Evolutionary conservation across 2,888 invertebrate species (phyloP), one percentile per base, ranked within the genome.

Genomic region (Lottia scabra): DNA sequence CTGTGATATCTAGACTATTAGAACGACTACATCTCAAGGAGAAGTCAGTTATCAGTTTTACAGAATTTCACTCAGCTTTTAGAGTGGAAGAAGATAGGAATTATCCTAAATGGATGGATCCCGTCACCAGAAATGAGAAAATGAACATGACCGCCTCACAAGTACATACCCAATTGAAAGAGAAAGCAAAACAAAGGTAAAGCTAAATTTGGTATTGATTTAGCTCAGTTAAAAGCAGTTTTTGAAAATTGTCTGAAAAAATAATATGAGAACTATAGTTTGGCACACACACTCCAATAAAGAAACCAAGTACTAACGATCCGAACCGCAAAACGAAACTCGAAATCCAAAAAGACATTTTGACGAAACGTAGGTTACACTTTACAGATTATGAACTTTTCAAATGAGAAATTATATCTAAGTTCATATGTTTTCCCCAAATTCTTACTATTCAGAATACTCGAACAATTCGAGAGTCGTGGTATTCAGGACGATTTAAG

Each of bases 41-140:
- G 72, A 79, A 80, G 45, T 76, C 81, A 43, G 76, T 87, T 27
- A 83, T 88, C 70, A 84, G 83, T 75, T 87, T 86, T 77, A 79
- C 85, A 5, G 88, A 89, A 65, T 88, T 89, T 83, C 87, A 84
- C 77, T 73, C 86, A n/a, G 74, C 79, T 46, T 87, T 88, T 83
- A 80, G 87, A 30, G 77, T 73, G n/a, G 68, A 70, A 10, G 73
- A 76, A 30, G 79, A 82, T 30, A 78, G 80, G n/a, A 84, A 86
- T 38, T 85, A 85, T 71, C 88, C 87, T 0, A 77, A 78, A 56
- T 85, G 88, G 88, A 88, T 88, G 87, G 88, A 88, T 74, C 86
- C 88, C 5, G 82, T 88, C 30, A 81, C 85, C 75, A 74, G 85
- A 65, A 77, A 80, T 5, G 85, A 86, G 62, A 81, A 83, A 65